These are phyloP conservation scores for Drosophila parvula DNA, from an alignment of 1,140 invertebrate species.

Conservation along the genomic window DNA sequence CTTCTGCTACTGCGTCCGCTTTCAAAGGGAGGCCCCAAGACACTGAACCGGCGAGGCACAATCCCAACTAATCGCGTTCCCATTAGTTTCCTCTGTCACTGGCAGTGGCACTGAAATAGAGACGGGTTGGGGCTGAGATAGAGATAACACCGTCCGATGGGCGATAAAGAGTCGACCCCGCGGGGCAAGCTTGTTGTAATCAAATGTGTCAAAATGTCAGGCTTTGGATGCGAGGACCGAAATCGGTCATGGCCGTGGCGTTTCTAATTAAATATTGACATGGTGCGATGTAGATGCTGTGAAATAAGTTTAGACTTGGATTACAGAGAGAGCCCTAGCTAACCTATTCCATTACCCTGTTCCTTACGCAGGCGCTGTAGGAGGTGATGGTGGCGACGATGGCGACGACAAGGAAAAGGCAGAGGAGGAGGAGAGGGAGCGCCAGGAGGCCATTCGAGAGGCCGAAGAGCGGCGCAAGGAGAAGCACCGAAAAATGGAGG, in stretches of 20 bases:
- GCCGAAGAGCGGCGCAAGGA: conserved; percentile 97
- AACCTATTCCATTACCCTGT: conserved; percentile 24
- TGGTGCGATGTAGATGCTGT: conserved; percentile 4
- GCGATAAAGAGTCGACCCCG: conserved; percentile 12
- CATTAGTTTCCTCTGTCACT: conserved; percentile 27
- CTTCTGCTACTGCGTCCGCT: conserved; percentile 28
- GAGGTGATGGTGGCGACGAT: conserved; percentile 94
- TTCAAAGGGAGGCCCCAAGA: conserved; percentile 29
- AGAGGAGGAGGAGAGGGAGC: conserved; percentile 96
- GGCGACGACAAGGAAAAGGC: conserved; percentile 96
- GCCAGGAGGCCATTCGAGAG: conserved; percentile 95
- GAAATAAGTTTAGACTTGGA: neutral
- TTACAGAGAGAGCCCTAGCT: conserved; percentile 1
- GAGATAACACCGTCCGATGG: conserved; percentile 24
- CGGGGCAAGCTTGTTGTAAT: conserved; percentile 32
- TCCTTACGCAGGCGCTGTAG: conserved; percentile 90
- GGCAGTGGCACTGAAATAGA: conserved; percentile 18
- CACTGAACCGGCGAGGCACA: conserved; percentile 24
- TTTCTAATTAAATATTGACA: conserved; percentile 36
- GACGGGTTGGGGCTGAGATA: conserved; percentile 6
- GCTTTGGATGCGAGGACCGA: conserved; percentile 31
- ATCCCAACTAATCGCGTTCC: conserved; percentile 66
- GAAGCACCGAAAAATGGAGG: conserved; percentile 99
- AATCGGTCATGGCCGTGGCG: conserved; percentile 72
- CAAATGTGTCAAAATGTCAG: conserved; percentile 71